Evolutionary conservation across 2,113 vertebrate species (phyloP), one percentile per base, ranked within the genome.

Genomic region (Pseudopipra pipra): DNA sequence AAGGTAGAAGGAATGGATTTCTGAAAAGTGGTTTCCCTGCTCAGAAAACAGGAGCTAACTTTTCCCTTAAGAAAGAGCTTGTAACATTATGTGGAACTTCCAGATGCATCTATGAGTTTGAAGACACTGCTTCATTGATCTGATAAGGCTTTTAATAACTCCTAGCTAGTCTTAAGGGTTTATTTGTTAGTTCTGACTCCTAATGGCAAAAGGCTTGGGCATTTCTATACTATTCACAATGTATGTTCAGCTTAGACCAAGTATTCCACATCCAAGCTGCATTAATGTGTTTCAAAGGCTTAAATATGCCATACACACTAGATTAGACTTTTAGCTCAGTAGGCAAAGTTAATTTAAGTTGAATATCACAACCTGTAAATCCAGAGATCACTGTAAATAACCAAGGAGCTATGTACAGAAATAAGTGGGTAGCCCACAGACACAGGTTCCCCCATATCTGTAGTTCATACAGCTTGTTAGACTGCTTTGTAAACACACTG

Each of bases 301-400:
- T 85, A 93, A 91, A 86, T 93, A 84, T 33, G 23, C 49, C 65
- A 72, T 41, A 51, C 9, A 52, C 15, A 6, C 54, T 41, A 89
- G 24, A 75, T 43, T 35, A 31, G 55, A 68, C n/a, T 47, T 55
- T 16, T 55, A 17, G 30, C 30, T 76, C 11, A 12, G 14, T 7
- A 62, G 14, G 17, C 41, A 41, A 83, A 55, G 0, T 0, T 35
- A 70, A 59, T 56, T 78, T 54, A 78, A 37, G 67, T 11, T 52
- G 56, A 80, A 19, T 68, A 86, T 84, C 72, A 94, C 49, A 35
- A 70, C 84, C 47, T 4, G 5, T 74, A 79, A 89, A 87, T 67
- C 55, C 62, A 58, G 24, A 93, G 23, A 89, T 94, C 63, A 49
- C n/a, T 85, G 41, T 27, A 87, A 91, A 59, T 83, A 93, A 96